Base-by-base conservation (phyloP, 2,888 invertebrate species). In the Coronaproctus castanopsis region DNA sequence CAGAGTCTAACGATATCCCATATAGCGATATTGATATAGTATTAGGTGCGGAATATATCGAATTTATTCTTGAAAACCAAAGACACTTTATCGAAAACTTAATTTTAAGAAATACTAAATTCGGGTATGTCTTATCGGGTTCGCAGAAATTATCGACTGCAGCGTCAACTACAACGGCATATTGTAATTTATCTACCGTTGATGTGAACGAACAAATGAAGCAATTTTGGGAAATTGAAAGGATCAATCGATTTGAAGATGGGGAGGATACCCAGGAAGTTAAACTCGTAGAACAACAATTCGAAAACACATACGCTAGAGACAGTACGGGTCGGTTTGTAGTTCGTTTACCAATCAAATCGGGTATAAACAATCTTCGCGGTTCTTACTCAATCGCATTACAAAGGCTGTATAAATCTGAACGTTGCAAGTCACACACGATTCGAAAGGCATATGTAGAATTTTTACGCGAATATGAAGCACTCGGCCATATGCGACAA, bases 161-260 rank as follows among this genome's bases (percentile, higher is more conserved):
- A n/a, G 21, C 20, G 21, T 8, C 8, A 8, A 18, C 10, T 20
- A 14, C 3, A 22, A 1, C 14, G 14, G 19, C 2, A 57, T 19
- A n/a, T 5, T 51, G 21, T 5, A 19, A 48, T 36, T 20, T 58
- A 54, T 20, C 18, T 1, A 58, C 52, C 10, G 23, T 24, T 18
- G 24, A 10, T 2, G 52, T 65, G 2, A 54, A 61, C 2, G 23
- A 54, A 10, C 2, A 20, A 3, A 2, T 61, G 3, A 24, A n/a
- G 1, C 14, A 55, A 21, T 61, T 61, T 36, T 61, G 57, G 57
- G 61, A 61, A 52, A 18, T 61, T 24, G 61, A 61, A 10, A 57
- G 57, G 23, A n/a, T 55, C 1, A 23, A 20, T n/a, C 14, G 55
- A 1, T n/a, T 24, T 2, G 24, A 52, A 2, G 22, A 22, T 10